Conservation (phyloP, 2,888 invertebrate species). For the Yponomeuta evonymella region DNA sequence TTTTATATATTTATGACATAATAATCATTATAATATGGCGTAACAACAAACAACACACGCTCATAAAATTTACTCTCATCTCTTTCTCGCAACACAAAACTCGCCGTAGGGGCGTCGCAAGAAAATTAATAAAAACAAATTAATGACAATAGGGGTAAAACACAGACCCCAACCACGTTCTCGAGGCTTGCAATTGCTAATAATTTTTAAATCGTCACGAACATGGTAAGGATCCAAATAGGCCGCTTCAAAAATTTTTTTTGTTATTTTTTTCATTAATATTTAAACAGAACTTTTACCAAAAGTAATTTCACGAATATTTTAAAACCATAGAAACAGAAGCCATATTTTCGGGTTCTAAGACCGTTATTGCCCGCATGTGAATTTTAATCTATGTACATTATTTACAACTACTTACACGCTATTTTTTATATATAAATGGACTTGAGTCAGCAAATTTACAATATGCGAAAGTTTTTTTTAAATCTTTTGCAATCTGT, state of each 20-base stretch:
- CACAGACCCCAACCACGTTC: slow-evolving; percentile 44
- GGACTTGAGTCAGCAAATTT: slow-evolving; percentile 1
- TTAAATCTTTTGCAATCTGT: not conserved
- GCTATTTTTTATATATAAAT: not conserved
- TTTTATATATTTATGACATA: slow-evolving; percentile 27
- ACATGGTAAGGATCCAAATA: slow-evolving; percentile 44
- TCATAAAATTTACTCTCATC: slow-evolving; percentile 49
- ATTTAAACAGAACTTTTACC: slow-evolving; percentile 23
- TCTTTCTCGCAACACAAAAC: slow-evolving; percentile 23
- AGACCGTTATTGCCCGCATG: not conserved
- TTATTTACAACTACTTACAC: slow-evolving; percentile 8
- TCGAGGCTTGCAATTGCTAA: slow-evolving; percentile 29
- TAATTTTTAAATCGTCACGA: slow-evolving; percentile 30
- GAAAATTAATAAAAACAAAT: slow-evolving; percentile 60
- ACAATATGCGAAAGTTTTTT: not conserved
- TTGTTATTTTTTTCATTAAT: slow-evolving; percentile 32
- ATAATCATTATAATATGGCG: slow-evolving; percentile 54
- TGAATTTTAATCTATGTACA: not conserved
- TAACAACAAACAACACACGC: slow-evolving; percentile 69
- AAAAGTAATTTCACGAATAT: slow-evolving; percentile 22
- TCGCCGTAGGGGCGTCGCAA: slow-evolving; percentile 45
- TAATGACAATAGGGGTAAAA: slow-evolving; percentile 32
- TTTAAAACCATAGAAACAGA: slow-evolving; percentile 53
- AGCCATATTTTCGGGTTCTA: slow-evolving; percentile 60
- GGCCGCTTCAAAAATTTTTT: slow-evolving; percentile 58